phyloP scores from a whole-genome alignment of 2,797 vertebrate species.

The Glyptemys insculpta region DNA sequence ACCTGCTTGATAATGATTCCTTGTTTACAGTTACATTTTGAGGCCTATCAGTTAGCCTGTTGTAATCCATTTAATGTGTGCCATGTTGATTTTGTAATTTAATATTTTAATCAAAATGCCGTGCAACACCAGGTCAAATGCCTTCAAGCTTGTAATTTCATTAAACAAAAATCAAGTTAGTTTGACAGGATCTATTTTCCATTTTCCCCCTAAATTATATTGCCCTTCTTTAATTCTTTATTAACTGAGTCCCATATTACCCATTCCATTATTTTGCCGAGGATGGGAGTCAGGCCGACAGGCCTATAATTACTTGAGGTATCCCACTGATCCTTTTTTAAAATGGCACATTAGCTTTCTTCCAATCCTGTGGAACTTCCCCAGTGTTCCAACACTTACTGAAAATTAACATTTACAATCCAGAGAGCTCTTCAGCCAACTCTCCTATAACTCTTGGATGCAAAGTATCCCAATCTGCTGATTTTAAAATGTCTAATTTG shows the following conservation, averaged over 20 bases:
- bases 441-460: slow-evolving; percentile 1
- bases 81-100: neutral
- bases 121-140: neutral
- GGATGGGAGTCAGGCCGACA: neutral
- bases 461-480: slow-evolving; percentile 14
- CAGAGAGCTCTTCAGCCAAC: neutral
- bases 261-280: slow-evolving; percentile 3
- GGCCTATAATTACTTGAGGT: neutral
- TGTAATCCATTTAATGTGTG: neutral
- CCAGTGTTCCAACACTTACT: neutral
- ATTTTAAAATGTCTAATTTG: neutral
- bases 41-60: slow-evolving; percentile 12
- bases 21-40: neutral
- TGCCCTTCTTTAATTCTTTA: neutral
- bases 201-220: slow-evolving; percentile 25
- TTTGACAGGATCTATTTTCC: slow-evolving; percentile 37
- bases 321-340: neutral
- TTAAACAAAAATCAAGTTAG: slow-evolving; percentile 1
- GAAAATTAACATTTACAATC: neutral
- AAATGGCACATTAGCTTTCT: neutral
- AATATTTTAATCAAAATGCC: neutral
- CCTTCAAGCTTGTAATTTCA: slow-evolving; percentile 39
- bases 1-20: slow-evolving; percentile 19
- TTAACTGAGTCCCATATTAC: neutral
- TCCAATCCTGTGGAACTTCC: neutral